A percentile compares a stretch with the other conserved stretches of the same genome.
Evolutionary conservation across 2,888 invertebrate species (phyloP).

Genomic region (Erpobdella octoculata): DNA sequence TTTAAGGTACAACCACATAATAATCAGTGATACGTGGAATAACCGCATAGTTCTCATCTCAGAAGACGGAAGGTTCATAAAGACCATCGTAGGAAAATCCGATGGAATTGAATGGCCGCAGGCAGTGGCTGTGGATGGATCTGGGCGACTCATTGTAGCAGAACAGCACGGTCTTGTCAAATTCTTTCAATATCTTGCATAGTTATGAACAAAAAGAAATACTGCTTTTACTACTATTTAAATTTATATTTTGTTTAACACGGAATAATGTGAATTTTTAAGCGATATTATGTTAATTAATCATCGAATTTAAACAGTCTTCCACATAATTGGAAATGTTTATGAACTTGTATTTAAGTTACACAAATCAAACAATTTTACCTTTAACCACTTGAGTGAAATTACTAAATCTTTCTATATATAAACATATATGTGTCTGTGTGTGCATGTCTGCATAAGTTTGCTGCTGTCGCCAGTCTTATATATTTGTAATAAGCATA

Average conservation of each 20-base stretch:
- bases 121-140: slow-evolving; percentile 33
- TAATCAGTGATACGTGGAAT: slow-evolving; percentile 40
- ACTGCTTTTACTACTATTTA: neutral
- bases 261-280: too few species aligned
- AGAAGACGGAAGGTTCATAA: slow-evolving; percentile 35
- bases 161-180: slow-evolving; percentile 39
- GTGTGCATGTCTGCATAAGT: too few species aligned
- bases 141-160: slow-evolving; percentile 36
- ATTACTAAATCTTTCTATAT: too few species aligned
- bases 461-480: too few species aligned
- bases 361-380: too few species aligned
- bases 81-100: slow-evolving; percentile 36
- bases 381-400: too few species aligned
- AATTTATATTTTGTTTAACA: neutral
- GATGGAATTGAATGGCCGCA: slow-evolving; percentile 39
- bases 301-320: too few species aligned
- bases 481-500: too few species aligned
- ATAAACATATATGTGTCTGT: too few species aligned
- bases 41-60: slow-evolving; percentile 37
- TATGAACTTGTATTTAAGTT: too few species aligned
- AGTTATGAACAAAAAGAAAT: slow-evolving; percentile 2
- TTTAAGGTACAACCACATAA: slow-evolving; percentile 35
- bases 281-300: too few species aligned
- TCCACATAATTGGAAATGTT: too few species aligned
- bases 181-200: slow-evolving; percentile 39